Conservation (phyloP, 92 coral and sea anemone genomes). For the Muricea muricata region DNA sequence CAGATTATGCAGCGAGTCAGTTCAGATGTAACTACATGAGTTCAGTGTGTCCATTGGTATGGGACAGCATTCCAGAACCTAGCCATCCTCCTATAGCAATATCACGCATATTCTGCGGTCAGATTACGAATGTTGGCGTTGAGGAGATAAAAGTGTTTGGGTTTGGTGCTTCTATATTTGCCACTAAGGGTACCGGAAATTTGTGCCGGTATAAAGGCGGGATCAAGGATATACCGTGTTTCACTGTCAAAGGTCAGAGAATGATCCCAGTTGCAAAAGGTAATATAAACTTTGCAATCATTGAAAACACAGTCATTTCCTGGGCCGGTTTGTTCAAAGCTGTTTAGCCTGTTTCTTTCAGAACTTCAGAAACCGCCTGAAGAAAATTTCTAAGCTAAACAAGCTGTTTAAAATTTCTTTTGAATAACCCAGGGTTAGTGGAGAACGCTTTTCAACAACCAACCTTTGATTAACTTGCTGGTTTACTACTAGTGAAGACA, state of each 20-base stretch:
- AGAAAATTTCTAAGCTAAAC: too few relatives aligned
- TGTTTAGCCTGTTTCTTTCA: too few relatives aligned
- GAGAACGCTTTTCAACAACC: too few relatives aligned
- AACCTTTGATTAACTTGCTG: too few relatives aligned
- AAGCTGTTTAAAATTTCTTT: too few relatives aligned
- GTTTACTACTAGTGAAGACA: too few relatives aligned
- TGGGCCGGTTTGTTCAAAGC: too few relatives aligned
- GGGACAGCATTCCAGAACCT: constrained; percentile 13
- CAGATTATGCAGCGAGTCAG: constrained; percentile 44
- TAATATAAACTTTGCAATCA: neutral
- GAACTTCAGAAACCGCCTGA: too few relatives aligned
- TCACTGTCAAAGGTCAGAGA: constrained; percentile 36
- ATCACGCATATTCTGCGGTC: constrained; percentile 44
- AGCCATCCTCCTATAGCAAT: constrained; percentile 32
- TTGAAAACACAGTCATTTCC: too few relatives aligned
- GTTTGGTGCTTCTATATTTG: constrained; percentile 32
- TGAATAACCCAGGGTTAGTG: too few relatives aligned
- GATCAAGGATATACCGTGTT: constrained; percentile 31
- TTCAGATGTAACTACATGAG: constrained; percentile 29
- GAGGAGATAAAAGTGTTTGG: constrained; percentile 10
- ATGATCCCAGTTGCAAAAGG: constrained; percentile 29
- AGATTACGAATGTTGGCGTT: neutral
- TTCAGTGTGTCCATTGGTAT: constrained; percentile 39
- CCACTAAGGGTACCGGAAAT: neutral
- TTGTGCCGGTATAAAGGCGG: constrained; percentile 37